Percentiles rank a stretch among this genome's conserved stretches.
phyloP scores from a whole-genome alignment of 2,797 vertebrate genomes.

The Setipinna tenuifilis region DNA sequence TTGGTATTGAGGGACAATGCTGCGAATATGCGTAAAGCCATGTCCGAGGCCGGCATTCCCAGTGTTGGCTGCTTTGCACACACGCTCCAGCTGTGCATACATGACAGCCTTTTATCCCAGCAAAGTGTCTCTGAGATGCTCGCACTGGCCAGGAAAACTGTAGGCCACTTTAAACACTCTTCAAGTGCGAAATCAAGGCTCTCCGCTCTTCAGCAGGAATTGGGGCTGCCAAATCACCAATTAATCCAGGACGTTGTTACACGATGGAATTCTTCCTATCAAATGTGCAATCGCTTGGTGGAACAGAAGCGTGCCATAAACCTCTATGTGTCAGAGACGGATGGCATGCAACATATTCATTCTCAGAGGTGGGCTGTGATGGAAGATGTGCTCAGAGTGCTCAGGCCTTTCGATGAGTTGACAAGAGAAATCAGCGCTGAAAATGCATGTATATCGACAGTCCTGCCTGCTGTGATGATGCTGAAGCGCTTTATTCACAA shows the following conservation, averaged over 20 bases:
- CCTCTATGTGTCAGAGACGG: neutral
- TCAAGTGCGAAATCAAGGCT: constrained; percentile 21
- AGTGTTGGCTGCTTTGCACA: constrained; percentile 19
- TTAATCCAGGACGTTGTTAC: constrained; percentile 1
- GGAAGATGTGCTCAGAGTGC: constrained; percentile 9
- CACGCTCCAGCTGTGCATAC: constrained; percentile 28
- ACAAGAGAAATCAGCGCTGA: too few species aligned
- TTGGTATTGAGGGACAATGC: too few species aligned
- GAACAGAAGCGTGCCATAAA: constrained; percentile 26
- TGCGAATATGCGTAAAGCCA: constrained; percentile 28
- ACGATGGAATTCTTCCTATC: constrained; percentile 17
- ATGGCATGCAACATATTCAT: too few species aligned
- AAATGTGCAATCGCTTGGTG: neutral
- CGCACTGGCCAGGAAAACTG: constrained; percentile 30
- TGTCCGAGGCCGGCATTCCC: constrained; percentile 16
- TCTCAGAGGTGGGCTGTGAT: constrained; percentile 27
- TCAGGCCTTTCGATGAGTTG: constrained; percentile 15
- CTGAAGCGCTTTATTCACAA: too few species aligned
- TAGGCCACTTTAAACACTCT: constrained; percentile 33
- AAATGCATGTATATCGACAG: too few species aligned
- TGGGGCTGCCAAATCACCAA: neutral
- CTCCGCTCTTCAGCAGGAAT: constrained; percentile 30
- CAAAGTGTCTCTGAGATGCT: constrained; percentile 25
- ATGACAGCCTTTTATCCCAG: constrained; percentile 30
- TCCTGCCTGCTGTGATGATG: too few species aligned